Conservation (phyloP, 2,888 invertebrate species). For the Ophraella communa region DNA sequence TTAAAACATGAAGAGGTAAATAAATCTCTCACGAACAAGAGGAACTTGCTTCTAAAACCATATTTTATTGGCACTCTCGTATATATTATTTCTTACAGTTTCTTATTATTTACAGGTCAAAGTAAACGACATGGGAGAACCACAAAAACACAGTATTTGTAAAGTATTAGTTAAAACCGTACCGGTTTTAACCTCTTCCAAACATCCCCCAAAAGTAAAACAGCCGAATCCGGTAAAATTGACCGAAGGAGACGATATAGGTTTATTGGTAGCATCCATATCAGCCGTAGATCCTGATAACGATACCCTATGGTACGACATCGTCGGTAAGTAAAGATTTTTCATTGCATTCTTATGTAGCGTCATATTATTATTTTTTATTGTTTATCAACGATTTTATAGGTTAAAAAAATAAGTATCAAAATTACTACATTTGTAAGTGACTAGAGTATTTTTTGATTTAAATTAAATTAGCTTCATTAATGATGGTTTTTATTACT, state of each 20-base stretch:
- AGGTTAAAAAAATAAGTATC: no score
- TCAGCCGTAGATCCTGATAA: slow-evolving; percentile 87
- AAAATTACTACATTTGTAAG: no score
- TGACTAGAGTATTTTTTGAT: no score
- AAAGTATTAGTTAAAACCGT: slow-evolving; percentile 75
- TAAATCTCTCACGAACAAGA: no score
- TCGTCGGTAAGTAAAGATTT: slow-evolving; percentile 70
- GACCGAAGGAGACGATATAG: slow-evolving; percentile 86
- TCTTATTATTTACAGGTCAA: slow-evolving; percentile 65
- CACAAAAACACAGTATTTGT: slow-evolving; percentile 76
- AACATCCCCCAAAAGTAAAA: slow-evolving; percentile 70
- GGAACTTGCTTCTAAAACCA: no score
- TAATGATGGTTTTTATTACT: no score
- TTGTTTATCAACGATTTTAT: no score
- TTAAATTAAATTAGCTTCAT: no score
- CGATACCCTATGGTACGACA: slow-evolving; percentile 90
- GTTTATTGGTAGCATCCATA: slow-evolving; percentile 84
- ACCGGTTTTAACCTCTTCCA: slow-evolving; percentile 65
- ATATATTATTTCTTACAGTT: slow-evolving; percentile 3
- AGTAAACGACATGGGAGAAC: slow-evolving; percentile 81
- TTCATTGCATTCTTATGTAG: no score
- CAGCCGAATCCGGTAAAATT: slow-evolving; percentile 73
- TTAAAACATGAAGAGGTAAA: no score
- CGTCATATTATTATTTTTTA: no score
- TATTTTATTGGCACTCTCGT: no score